Evolutionary conservation across 2,888 invertebrate genomes (phyloP), one percentile per base, ranked within the genome.

Genomic region (Pseudeuparius sepicola): DNA sequence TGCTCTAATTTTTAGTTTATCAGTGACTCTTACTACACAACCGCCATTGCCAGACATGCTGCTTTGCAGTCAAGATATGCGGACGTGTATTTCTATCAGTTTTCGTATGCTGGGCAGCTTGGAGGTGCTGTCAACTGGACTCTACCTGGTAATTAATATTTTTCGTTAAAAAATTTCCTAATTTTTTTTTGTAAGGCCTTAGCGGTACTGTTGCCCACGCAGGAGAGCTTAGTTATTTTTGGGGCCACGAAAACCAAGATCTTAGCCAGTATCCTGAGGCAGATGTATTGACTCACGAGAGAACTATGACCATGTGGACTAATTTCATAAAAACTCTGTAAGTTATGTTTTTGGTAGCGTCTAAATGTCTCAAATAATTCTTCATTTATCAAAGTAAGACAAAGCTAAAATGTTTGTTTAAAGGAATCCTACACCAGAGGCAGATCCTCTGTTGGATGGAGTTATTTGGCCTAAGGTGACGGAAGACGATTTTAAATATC

Each of bases 281-380:
- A 14, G 50, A 50, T 30, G 37, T 41, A n/a, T 10, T 43, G 5
- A 46, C 45, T n/a, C 46, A 44, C 16, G 41, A 41, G 4, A 35
- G 49, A 10, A 37, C 49, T 37, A 35, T 45, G 2, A 43, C 31
- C 29, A 27, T 49, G 4, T 50, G 77, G 75, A 68, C 73, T 0
- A 74, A 77, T 47, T 78, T 78, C 52, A 77, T 75, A 0, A 70
- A 68, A 50, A 56, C 55, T 46, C 66, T 70, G 63, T 71, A 52
- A 56, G 61, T 39, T n/a, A n/a, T n/a, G n/a, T n/a, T n/a, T n/a
- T 28, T 11, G 3, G 9, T 14, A n/a, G n/a, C n/a, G n/a, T n/a
- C n/a, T n/a, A n/a, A n/a, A n/a, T n/a, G n/a, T n/a, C n/a, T n/a
- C n/a, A n/a, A n/a, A n/a, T n/a, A n/a, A n/a, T n/a, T n/a, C n/a